A percentile compares a stretch with the other conserved stretches of the same genome.
Evolutionary conservation across 2,888 invertebrate species (phyloP).

Genomic region (Diarsia mendica): DNA sequence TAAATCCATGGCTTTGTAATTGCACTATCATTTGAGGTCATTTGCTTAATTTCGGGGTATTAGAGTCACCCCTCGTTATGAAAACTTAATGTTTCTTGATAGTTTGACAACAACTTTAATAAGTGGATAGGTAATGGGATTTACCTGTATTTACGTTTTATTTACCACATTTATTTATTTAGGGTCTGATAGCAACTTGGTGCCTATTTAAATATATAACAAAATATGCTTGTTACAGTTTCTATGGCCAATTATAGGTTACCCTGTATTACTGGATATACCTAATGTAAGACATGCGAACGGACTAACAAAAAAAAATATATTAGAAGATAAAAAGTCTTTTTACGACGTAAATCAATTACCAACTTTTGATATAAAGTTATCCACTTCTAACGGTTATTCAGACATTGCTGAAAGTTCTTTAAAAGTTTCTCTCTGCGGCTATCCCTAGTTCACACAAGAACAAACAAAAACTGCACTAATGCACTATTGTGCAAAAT

Average conservation of each 20-base stretch:
- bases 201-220: too few relatives aligned
- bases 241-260: too few relatives aligned
- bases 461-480: neutral
- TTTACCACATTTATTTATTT: too few relatives aligned
- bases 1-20: constrained; percentile 73
- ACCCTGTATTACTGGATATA: too few relatives aligned
- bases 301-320: too few relatives aligned
- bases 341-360: neutral
- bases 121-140: neutral
- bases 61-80: constrained; percentile 35
- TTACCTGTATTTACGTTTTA: neutral
- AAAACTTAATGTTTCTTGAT: constrained; percentile 25
- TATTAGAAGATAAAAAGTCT: neutral
- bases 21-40: constrained; percentile 66
- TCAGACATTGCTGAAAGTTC: neutral
- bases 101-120: constrained; percentile 8
- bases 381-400: neutral
- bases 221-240: too few relatives aligned
- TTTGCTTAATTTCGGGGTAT: constrained; percentile 69
- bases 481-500: constrained; percentile 51
- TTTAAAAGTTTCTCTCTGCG: neutral
- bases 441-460: neutral
- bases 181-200: too few relatives aligned
- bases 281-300: too few relatives aligned
- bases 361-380: neutral